phyloP scores from a whole-genome alignment of 2,797 vertebrate genomes.

The Oreonectes daqikongensis region DNA sequence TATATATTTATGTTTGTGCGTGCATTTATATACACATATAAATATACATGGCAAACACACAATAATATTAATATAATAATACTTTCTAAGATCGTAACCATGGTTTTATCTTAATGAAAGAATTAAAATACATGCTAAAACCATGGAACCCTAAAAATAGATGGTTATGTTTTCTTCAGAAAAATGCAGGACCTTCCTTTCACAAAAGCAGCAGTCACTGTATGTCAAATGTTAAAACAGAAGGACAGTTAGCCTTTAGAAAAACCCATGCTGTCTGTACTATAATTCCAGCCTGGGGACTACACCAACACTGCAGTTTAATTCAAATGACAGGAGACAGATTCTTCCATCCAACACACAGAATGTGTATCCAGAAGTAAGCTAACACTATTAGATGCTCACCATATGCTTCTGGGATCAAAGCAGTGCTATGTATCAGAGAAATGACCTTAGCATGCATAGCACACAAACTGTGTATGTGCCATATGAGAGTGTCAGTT shows the following conservation, averaged over 20 bases:
- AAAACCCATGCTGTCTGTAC: constrained; percentile 42
- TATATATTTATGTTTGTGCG: too few species aligned
- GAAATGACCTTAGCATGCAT: constrained; percentile 17
- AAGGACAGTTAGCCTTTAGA: constrained; percentile 46
- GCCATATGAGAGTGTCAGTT: background rate
- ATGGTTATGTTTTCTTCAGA: background rate
- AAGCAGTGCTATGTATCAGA: background rate
- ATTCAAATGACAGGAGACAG: constrained; percentile 53
- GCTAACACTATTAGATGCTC: constrained; percentile 42
- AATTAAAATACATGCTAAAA: background rate
- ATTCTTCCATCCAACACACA: constrained; percentile 33
- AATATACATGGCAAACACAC: too few species aligned
- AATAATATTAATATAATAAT: too few species aligned
- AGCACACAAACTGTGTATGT: constrained; percentile 5
- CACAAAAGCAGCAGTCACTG: background rate
- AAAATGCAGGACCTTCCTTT: background rate
- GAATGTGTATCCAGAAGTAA: constrained; percentile 41
- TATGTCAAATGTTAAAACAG: constrained; percentile 45
- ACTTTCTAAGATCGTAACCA: too few species aligned
- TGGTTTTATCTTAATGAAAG: background rate
- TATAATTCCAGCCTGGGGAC: constrained; percentile 22
- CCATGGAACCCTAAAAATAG: background rate
- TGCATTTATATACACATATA: too few species aligned
- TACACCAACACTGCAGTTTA: constrained; percentile 18
- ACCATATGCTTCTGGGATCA: constrained; percentile 40